Conservation (phyloP, 2,797 vertebrate species). For the Cygnus olor region DNA sequence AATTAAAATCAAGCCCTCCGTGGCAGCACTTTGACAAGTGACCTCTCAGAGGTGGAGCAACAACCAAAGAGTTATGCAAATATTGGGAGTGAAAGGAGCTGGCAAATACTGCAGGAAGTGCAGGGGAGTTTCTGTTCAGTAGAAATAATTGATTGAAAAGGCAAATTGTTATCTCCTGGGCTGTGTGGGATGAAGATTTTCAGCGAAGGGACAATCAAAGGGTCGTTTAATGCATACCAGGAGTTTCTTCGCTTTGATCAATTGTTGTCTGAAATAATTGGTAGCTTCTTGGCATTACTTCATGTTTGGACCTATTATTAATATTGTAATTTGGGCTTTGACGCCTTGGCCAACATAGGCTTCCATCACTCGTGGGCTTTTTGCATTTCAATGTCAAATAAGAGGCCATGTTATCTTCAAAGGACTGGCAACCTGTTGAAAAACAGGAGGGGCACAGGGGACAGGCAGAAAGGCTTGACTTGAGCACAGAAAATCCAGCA, state of each 20-base stretch:
- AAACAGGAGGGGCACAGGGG: not conserved
- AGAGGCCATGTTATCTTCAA: not conserved
- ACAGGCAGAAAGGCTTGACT: not conserved
- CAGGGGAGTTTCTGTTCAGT: not conserved
- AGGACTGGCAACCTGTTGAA: not conserved
- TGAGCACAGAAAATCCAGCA: not conserved
- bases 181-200: conserved; percentile 3
- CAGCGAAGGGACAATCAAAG: conserved; percentile 27
- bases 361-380: not conserved
- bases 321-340: not conserved
- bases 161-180: not conserved
- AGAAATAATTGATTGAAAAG: not conserved
- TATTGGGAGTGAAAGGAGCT: not conserved
- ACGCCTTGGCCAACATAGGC: fast-evolving
- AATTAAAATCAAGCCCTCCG: not conserved
- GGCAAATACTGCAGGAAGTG: not conserved
- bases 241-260: conserved; percentile 51
- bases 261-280: conserved; percentile 20
- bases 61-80: not conserved
- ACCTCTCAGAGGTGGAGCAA: not conserved
- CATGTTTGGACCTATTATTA: not conserved
- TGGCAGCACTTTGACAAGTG: not conserved
- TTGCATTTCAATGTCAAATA: not conserved
- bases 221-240: not conserved
- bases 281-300: not conserved